A percentile compares a stretch with the other conserved stretches of the same genome.
phyloP scores from a whole-genome alignment of 2,797 vertebrate genomes.

The Crax fasciolata region DNA sequence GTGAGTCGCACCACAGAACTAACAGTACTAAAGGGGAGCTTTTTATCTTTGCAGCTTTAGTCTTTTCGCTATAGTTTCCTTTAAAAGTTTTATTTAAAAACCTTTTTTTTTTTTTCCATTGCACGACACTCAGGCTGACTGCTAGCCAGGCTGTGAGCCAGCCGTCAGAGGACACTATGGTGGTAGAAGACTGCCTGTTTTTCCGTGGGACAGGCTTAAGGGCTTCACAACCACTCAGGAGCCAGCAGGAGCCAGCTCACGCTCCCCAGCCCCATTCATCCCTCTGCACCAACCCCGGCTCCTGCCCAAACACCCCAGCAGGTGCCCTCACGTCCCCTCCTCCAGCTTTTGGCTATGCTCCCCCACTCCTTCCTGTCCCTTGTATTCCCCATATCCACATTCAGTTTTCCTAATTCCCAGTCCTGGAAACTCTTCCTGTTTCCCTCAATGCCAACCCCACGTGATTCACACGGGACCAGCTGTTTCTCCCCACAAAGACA shows the following conservation, averaged over 20 bases:
- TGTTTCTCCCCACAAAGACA: not conserved
- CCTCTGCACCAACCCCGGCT: not conserved
- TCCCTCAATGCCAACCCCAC: not conserved
- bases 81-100: not conserved
- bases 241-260: not conserved
- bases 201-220: not conserved
- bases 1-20: not conserved
- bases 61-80: not conserved
- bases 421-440: not conserved
- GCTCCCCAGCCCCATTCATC: accelerated
- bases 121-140: not conserved
- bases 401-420: not conserved
- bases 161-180: not conserved
- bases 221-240: accelerated
- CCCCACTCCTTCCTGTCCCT: not conserved
- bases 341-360: not conserved
- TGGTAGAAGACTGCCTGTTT: not conserved
- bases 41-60: not conserved
- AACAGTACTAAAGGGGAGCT: not conserved
- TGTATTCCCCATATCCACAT: not conserved
- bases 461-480: not conserved
- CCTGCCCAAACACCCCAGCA: not conserved
- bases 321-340: not conserved
- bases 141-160: not conserved
- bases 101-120: not conserved